Conservation (phyloP, 2,113 vertebrate species). For the Bubo blakistoni region DNA sequence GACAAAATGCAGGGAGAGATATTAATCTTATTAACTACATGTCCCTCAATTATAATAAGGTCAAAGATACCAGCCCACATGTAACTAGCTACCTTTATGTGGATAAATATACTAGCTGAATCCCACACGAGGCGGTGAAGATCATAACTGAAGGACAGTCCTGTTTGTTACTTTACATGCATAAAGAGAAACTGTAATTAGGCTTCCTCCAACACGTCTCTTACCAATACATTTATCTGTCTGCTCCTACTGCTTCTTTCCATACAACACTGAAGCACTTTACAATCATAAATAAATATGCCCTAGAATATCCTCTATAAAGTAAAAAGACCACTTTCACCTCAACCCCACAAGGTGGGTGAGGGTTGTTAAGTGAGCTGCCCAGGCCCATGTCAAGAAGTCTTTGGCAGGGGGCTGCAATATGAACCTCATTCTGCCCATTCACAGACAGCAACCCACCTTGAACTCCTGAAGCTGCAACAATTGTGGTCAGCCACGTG, state of each 20-base stretch:
- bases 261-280: neutral
- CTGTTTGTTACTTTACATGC: neutral
- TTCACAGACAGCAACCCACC: neutral
- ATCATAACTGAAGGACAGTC: rapidly evolving
- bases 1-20: neutral
- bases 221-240: neutral
- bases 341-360: neutral
- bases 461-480: neutral
- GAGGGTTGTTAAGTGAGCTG: neutral
- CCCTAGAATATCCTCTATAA: neutral
- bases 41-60: neutral
- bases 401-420: neutral
- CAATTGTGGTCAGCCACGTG: neutral
- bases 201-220: neutral
- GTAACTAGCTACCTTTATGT: neutral
- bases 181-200: neutral
- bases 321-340: neutral
- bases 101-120: neutral
- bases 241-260: neutral
- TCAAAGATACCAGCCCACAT: neutral
- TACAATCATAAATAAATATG: neutral
- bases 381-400: neutral
- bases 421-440: neutral
- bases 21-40: neutral
- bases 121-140: neutral